phyloP scores from a whole-genome alignment of 2,888 invertebrate species.

The Oscheius onirici region DNA sequence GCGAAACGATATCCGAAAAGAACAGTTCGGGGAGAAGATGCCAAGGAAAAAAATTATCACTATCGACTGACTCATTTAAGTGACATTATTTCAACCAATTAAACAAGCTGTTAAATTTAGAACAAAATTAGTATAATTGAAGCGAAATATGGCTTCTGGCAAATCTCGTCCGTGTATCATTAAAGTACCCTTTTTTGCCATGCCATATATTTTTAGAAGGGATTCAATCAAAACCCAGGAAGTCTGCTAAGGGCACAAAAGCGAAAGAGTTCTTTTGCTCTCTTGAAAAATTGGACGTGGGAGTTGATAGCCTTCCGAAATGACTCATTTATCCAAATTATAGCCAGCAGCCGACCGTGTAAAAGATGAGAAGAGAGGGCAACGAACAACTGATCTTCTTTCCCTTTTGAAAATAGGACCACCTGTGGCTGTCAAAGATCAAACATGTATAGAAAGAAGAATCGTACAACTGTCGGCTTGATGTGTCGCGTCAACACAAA shows the following conservation, averaged over 20 bases:
- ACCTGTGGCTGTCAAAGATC: neutral
- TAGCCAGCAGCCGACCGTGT: neutral
- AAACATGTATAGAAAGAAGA: neutral
- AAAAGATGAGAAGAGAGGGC: neutral
- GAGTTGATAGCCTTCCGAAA: neutral
- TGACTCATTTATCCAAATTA: slow-evolving; percentile 13
- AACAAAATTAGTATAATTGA: no score
- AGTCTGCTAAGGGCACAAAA: neutral
- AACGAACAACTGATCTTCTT: neutral
- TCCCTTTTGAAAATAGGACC: neutral
- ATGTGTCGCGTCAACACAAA: no score
- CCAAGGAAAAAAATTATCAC: no score
- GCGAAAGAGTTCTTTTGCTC: neutral
- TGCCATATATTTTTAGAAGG: neutral
- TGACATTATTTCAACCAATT: no score
- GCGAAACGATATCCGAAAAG: no score
- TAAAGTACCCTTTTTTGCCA: no score
- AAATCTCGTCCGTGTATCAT: no score
- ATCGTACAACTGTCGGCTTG: neutral
- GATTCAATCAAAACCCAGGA: neutral
- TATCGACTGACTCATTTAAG: no score
- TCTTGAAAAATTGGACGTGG: neutral
- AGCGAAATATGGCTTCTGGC: no score
- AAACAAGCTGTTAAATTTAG: no score
- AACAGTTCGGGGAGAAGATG: no score